Conservation (phyloP, 2,113 vertebrate genomes). For the Pygoscelis adeliae region DNA sequence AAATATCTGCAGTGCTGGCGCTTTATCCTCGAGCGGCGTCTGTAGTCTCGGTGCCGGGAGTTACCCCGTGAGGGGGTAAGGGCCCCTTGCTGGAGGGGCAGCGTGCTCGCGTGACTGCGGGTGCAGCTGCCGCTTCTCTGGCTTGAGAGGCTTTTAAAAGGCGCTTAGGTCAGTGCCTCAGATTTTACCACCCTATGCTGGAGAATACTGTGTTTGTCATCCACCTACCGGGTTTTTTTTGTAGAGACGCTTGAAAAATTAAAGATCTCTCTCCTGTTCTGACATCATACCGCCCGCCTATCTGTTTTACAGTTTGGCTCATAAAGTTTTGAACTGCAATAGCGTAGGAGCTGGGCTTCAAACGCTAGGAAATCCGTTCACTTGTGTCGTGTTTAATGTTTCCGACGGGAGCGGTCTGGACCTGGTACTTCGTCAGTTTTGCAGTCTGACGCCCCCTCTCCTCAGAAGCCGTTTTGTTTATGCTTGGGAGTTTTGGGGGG, state of each 20-base stretch:
- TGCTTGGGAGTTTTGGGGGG: background rate
- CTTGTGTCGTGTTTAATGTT: background rate
- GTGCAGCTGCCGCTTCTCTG: background rate
- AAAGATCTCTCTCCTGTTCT: background rate
- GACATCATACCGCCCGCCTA: background rate
- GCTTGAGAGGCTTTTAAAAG: background rate
- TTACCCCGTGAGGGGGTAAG: background rate
- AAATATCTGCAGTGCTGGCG: background rate
- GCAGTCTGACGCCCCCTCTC: background rate
- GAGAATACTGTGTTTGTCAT: background rate
- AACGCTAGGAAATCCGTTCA: background rate
- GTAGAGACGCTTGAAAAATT: background rate
- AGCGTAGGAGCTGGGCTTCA: background rate
- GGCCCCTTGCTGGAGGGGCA: background rate
- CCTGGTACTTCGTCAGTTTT: background rate
- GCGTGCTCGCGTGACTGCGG: accelerated
- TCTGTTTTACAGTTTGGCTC: background rate
- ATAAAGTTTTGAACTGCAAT: background rate
- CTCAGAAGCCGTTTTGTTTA: background rate
- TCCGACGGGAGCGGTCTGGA: background rate
- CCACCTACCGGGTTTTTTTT: background rate
- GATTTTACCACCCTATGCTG: background rate
- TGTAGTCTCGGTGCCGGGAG: background rate
- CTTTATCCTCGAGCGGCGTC: background rate
- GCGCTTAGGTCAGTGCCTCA: background rate